These are phyloP conservation scores for Bombyx huttoni DNA, from an alignment of 2,888 invertebrate species.

Conservation along the genomic window DNA sequence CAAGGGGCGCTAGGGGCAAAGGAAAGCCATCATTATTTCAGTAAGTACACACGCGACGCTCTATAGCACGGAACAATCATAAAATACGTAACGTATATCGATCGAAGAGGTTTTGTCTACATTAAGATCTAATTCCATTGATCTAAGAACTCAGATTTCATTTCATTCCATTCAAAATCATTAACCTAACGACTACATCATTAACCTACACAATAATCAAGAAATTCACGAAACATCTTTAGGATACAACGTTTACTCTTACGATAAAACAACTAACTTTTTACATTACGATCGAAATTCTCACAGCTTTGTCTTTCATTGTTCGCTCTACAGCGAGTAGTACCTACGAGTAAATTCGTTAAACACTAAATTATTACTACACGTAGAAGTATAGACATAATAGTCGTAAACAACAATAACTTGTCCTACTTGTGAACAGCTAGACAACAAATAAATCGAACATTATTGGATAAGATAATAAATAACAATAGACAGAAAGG, in stretches of 20 bases:
- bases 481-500: slow-evolving; percentile 13
- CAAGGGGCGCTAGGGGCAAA: not conserved
- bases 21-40: slow-evolving; percentile 1
- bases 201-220: slow-evolving; percentile 26
- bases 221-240: slow-evolving; percentile 31
- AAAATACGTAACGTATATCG: slow-evolving; percentile 14
- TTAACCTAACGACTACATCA: slow-evolving; percentile 4
- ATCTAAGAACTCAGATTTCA: not conserved
- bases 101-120: slow-evolving; percentile 5
- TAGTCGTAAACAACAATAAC: slow-evolving; percentile 29
- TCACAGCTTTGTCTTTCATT: slow-evolving; percentile 74
- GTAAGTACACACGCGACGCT: slow-evolving; percentile 5
- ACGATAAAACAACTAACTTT: slow-evolving; percentile 60
- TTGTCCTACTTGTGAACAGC: slow-evolving; percentile 17
- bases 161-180: not conserved
- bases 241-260: slow-evolving; percentile 37
- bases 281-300: slow-evolving; percentile 68
- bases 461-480: slow-evolving; percentile 10
- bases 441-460: slow-evolving; percentile 14
- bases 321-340: slow-evolving; percentile 62
- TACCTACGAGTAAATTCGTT: slow-evolving; percentile 60
- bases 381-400: slow-evolving; percentile 39
- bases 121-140: not conserved
- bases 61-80: slow-evolving; percentile 6
- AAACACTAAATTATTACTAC: slow-evolving; percentile 57